phyloP scores from a whole-genome alignment of 2,888 invertebrate species.

The Celastrina argiolus region DNA sequence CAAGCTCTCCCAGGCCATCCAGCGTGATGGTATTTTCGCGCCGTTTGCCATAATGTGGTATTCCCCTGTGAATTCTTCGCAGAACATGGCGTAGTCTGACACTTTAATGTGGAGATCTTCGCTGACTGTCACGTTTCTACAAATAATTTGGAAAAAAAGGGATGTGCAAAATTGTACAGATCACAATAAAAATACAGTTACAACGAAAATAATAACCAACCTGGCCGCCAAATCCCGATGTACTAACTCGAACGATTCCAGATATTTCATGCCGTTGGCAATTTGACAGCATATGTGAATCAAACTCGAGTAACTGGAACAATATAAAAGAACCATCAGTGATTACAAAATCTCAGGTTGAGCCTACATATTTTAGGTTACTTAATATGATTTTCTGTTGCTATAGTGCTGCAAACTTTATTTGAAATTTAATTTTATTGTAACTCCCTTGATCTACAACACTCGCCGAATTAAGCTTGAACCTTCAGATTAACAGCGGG shows the following conservation, averaged over 20 bases:
- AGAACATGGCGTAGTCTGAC: slow-evolving; percentile 92
- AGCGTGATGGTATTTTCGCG: slow-evolving; percentile 89
- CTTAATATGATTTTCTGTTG: not conserved
- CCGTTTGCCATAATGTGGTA: slow-evolving; percentile 92
- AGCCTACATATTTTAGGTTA: not conserved
- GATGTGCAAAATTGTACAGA: not conserved
- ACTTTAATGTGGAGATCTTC: slow-evolving; percentile 87
- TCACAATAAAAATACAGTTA: not conserved
- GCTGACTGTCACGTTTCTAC: slow-evolving; percentile 91
- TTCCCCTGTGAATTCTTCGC: slow-evolving; percentile 86
- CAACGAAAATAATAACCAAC: slow-evolving; percentile 51
- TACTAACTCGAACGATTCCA: slow-evolving; percentile 92
- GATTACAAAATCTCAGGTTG: too few species aligned
- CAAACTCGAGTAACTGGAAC: slow-evolving; percentile 87
- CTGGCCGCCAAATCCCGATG: slow-evolving; percentile 93
- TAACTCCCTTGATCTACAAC: too few species aligned
- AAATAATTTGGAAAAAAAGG: not conserved
- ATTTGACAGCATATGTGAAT: slow-evolving; percentile 93
- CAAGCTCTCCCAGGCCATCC: slow-evolving; percentile 96
- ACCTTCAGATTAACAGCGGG: too few species aligned
- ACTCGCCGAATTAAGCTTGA: too few species aligned
- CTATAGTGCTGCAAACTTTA: too few species aligned
- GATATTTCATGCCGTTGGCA: slow-evolving; percentile 95
- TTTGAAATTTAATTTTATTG: too few species aligned
- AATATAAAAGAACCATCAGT: not conserved